Base-by-base conservation (phyloP, 2,797 vertebrate genomes). In the Enteromius argenteus region DNA sequence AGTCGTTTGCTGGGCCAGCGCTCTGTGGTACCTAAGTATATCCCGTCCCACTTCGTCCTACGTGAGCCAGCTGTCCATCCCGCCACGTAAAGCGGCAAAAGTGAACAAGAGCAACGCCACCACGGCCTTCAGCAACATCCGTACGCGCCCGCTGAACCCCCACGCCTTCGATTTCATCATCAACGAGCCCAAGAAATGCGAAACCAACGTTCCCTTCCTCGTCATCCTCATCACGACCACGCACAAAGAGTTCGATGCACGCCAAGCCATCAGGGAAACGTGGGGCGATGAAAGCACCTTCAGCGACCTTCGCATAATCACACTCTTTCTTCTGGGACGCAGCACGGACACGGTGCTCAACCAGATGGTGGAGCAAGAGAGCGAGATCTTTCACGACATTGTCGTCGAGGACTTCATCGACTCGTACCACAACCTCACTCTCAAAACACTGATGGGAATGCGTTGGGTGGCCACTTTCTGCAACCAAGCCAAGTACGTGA, bases 261-360 rank as follows among this genome's bases (percentile, higher is more conserved):
- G 96, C 60, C 96, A 97, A 91, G 96, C 96, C 9, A 97, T 97
- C 88, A 93, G 98, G 72, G 97, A 99, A 92, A 99, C 98, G 0
- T 99, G 98, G 98, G 98, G 98, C 0, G 97, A 98, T 0, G 97
- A 99, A 91, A 97, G 97, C 93, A 96, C 96, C 77, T 98, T 97
- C 72, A 93, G 94, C 86, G 98, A 97, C 86, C 94, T 99, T 87
- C 97, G 93, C 89, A 95, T 99, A 3, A 92, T 98, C 88, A 99
- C 98, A 0, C 91, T 99, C 1, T 97, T 97, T 88, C 96, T 97
- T 75, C 94, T 97, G 0, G 96, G 96, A 66, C 95, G 95, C 91
- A 97, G 96, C 0, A 86, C 93, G 0, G 96, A 97, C 46, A 88
- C 92, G 1, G 96, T 96, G 83, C 93, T 97, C 85, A 97, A 97